A percentile compares a stretch with the other conserved stretches of the same genome.
These are phyloP conservation scores for Acanthosepion pharaonis DNA, from an alignment of 2,888 invertebrate genomes.

Conservation along the genomic window DNA sequence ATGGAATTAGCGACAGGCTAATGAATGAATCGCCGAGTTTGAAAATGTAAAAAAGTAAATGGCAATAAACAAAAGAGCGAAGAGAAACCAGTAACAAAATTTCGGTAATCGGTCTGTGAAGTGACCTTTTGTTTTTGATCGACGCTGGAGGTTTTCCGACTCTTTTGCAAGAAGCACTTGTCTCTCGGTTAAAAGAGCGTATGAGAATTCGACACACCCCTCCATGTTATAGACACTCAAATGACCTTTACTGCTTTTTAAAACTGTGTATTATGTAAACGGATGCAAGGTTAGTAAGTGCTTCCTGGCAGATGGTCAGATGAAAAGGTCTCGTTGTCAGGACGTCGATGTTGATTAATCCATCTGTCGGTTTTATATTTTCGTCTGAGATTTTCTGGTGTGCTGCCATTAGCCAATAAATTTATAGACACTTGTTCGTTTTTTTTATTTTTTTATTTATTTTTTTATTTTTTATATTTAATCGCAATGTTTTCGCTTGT, in stretches of 20 bases:
- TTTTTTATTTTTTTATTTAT: too few species aligned
- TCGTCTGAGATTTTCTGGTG: too few species aligned
- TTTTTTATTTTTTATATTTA: too few species aligned
- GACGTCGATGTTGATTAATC: not conserved
- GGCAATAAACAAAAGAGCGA: too few species aligned
- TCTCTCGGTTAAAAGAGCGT: not conserved
- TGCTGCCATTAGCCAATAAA: too few species aligned
- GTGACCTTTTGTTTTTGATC: not conserved
- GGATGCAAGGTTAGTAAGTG: not conserved
- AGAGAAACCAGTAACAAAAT: too few species aligned
- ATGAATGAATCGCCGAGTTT: too few species aligned
- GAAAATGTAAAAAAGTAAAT: too few species aligned
- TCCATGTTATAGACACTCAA: not conserved
- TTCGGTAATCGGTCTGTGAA: not conserved
- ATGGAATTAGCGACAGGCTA: too few species aligned
- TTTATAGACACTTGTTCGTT: too few species aligned
- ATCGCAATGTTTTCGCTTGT: too few species aligned
- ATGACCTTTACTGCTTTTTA: not conserved
- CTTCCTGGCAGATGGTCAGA: not conserved
- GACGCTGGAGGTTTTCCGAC: not conserved
- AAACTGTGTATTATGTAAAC: not conserved
- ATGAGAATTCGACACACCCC: not conserved
- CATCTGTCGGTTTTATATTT: not conserved
- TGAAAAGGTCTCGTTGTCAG: not conserved
- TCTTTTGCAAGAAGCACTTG: not conserved